A percentile compares a stretch with the other conserved stretches of the same genome.
Evolutionary conservation across 2,797 vertebrate genomes (phyloP).

Genomic region (Cyclura pinguis): DNA sequence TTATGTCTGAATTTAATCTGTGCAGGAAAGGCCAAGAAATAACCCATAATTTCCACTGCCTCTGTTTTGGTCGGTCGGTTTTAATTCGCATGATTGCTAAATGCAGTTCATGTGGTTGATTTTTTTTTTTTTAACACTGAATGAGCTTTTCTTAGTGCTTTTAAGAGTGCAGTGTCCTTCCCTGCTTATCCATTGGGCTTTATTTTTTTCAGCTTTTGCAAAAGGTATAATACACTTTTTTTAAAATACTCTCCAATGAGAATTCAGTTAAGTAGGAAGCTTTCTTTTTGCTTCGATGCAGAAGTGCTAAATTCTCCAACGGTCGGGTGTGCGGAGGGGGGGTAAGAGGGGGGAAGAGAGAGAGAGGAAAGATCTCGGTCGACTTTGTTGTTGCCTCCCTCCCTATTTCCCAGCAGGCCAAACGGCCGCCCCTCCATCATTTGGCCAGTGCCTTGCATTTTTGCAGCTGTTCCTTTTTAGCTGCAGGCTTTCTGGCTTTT

Average conservation of each 20-base stretch:
- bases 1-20: conserved; percentile 83
- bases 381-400: too few species aligned
- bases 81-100: not conserved
- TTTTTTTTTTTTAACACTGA: not conserved
- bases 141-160: conserved; percentile 38
- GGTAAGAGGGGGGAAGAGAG: not conserved
- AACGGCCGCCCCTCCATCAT: not conserved
- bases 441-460: conserved; percentile 33
- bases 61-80: not conserved
- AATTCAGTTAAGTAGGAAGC: conserved; percentile 37
- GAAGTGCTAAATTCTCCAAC: conserved; percentile 31
- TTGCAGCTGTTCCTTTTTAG: not conserved
- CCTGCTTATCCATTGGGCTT: conserved; percentile 42
- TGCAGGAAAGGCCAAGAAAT: conserved; percentile 84
- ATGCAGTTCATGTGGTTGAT: conserved; percentile 33
- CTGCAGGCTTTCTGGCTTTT: not conserved
- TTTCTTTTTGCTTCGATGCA: conserved; percentile 42
- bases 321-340: not conserved
- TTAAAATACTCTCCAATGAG: conserved; percentile 40
- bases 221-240: not conserved
- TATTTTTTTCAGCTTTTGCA: conserved; percentile 58
- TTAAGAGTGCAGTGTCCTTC: conserved; percentile 72
- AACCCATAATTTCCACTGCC: conserved; percentile 70
- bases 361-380: too few species aligned
- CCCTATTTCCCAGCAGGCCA: too few species aligned